Evolutionary conservation across 2,888 invertebrate species (phyloP).

Genomic region (Metopia argyrocephala): DNA sequence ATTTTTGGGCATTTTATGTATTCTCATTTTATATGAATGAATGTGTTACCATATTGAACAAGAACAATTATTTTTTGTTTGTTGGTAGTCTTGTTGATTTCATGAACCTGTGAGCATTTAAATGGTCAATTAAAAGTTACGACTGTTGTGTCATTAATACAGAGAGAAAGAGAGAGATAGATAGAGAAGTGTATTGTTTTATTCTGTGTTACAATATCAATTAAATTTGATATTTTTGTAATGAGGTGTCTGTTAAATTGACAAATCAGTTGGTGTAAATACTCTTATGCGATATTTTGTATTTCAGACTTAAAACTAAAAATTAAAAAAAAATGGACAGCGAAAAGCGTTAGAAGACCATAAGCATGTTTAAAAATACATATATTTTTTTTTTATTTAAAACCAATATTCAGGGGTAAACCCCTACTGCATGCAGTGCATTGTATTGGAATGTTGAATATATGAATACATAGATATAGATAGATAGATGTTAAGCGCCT

Average conservation of each 20-base stretch:
- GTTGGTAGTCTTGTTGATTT: conserved; percentile 12
- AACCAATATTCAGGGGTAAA: too few relatives aligned
- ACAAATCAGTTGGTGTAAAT: conserved; percentile 21
- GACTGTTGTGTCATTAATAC: conserved; percentile 10
- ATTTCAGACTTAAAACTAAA: background rate
- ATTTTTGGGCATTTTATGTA: conserved; percentile 32
- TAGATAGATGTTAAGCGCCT: too few relatives aligned
- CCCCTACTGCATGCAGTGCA: too few relatives aligned
- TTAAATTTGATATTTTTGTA: conserved; percentile 57
- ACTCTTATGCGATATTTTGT: background rate
- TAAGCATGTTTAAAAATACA: too few relatives aligned
- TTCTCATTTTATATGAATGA: background rate
- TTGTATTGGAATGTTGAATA: too few relatives aligned
- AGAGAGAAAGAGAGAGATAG: background rate
- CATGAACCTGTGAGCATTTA: conserved; percentile 31
- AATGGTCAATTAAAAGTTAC: conserved; percentile 49
- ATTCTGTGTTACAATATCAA: conserved; percentile 42
- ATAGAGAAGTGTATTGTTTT: conserved; percentile 52
- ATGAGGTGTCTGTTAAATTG: conserved; percentile 44
- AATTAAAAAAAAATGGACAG: background rate
- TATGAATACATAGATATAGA: too few relatives aligned
- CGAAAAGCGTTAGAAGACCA: background rate
- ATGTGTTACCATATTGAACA: background rate
- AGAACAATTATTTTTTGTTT: conserved; percentile 28
- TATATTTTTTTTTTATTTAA: too few relatives aligned